Conservation (phyloP, 2,797 vertebrate species). For the Silurus lanzhouensis region DNA sequence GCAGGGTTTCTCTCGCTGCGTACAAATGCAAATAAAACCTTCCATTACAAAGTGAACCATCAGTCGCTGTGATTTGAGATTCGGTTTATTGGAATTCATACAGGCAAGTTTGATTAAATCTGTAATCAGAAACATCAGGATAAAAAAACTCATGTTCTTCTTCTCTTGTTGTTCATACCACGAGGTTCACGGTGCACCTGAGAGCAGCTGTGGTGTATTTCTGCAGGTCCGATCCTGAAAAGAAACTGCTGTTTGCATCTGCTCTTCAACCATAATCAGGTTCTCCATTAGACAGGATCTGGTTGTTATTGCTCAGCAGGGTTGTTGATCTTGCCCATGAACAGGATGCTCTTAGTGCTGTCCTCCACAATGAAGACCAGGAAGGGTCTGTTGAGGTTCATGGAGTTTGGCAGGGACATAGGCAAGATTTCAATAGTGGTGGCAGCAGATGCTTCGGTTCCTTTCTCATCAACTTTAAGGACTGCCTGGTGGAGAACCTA, state of each 20-base stretch:
- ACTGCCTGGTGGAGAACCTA: constrained; percentile 85
- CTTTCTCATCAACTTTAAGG: constrained; percentile 86
- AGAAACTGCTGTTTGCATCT: not conserved
- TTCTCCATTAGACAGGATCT: not conserved
- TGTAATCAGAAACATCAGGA: not conserved
- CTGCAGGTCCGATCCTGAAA: not conserved
- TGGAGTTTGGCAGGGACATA: constrained; percentile 74
- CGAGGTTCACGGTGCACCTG: not conserved
- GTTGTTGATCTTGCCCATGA: constrained; percentile 79
- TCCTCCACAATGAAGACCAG: constrained; percentile 85
- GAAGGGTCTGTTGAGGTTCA: constrained; percentile 82
- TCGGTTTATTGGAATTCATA: constrained; percentile 4
- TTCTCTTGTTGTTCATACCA: not conserved
- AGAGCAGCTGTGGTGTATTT: not conserved
- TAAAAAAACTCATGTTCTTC: not conserved
- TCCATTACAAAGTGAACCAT: not conserved
- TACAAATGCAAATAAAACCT: not conserved
- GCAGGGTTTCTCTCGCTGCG: not conserved
- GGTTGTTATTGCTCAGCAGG: constrained; percentile 59
- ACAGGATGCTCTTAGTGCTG: constrained; percentile 76
- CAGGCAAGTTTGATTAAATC: not conserved
- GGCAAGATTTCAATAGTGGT: constrained; percentile 79
- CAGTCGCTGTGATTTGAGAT: not conserved
- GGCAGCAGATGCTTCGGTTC: constrained; percentile 79
- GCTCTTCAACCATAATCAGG: not conserved